Base-by-base conservation (phyloP, 1,140 invertebrate species). In the Lepidurus packardi region DNA sequence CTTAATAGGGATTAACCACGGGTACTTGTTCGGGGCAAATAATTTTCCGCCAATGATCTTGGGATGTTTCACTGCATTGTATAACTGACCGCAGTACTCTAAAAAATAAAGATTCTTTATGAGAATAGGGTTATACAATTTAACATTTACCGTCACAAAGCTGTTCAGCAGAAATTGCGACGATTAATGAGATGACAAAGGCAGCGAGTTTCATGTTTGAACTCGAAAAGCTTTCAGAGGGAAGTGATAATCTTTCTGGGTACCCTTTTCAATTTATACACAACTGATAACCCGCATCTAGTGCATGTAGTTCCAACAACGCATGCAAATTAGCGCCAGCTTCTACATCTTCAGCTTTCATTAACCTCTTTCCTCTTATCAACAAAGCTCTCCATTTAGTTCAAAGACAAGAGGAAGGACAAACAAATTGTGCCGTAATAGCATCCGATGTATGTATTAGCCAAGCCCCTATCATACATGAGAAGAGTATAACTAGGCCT, bases 401-500 rank as follows among this genome's bases (percentile, higher is more conserved):
- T 65, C 53, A 65, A 65, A 65, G 53, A 65, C 53, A 65, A 16
- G 53, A 65, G 53, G 53, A 65, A 65, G 21, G 9, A 65, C 16
- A n/a, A 13, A 13, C 16, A n/a, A n/a, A 65, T 21, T 7, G n/a
- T 11, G 16, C 45, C 1, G 16, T 10, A 10, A 16, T 11, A 16
- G 45, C 6, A 65, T 21, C 53, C 53, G 13, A 65, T 65, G 6
- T 21, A n/a, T 65, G 21, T 78, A 44, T 80, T 80, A 24, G 77
- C 78, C 73, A 79, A 77, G 34, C 80, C 79, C 78, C 8, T 79
- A 80, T 73, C 10, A 24, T 3, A 76, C 76, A 77, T 74, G 76
- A 43, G 77, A 44, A 41, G 76, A 43, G 77, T 53, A 41, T 79
- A 78, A 47, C 79, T 80, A 16, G 77, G 80, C 77, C 25, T 80